Conservation (phyloP, 2,888 invertebrate species). For the Pherbina coryleti region DNA sequence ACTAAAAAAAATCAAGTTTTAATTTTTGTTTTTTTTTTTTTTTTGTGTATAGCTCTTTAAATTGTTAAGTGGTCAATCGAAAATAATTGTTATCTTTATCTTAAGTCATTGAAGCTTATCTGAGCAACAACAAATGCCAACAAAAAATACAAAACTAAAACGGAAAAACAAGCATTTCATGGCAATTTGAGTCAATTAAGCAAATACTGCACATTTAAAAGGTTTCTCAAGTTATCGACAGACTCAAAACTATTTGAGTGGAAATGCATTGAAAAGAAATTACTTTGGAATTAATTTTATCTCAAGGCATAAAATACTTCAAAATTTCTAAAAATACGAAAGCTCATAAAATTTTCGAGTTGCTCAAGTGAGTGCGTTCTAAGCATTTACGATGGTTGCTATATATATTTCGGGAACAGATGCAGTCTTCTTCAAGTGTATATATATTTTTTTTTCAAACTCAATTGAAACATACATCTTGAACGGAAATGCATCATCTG, state of each 20-base stretch:
- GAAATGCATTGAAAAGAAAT: background rate
- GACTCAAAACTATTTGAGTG: background rate
- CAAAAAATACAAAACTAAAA: background rate
- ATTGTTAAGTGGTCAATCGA: slow-evolving; percentile 18
- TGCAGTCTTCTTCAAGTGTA: too few species aligned
- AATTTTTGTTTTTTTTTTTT: background rate
- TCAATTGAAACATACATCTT: too few species aligned
- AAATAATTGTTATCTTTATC: slow-evolving; percentile 18
- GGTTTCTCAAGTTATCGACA: slow-evolving; percentile 6
- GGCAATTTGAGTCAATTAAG: background rate
- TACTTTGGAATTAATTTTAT: too few species aligned
- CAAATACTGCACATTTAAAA: background rate
- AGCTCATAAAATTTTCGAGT: too few species aligned
- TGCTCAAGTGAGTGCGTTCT: too few species aligned
- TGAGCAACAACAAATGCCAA: background rate
- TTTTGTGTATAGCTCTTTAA: background rate
- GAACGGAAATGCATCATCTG: too few species aligned
- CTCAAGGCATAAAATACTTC: too few species aligned
- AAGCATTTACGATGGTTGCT: too few species aligned
- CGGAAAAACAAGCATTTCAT: background rate
- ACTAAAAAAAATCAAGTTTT: background rate
- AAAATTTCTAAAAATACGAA: too few species aligned
- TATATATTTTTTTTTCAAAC: too few species aligned
- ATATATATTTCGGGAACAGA: too few species aligned
- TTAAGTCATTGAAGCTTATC: background rate